Evolutionary conservation across 37 sponge, comb jelly and placozoan species (phyloP).

Genomic region (Dysidea cf. avara): DNA sequence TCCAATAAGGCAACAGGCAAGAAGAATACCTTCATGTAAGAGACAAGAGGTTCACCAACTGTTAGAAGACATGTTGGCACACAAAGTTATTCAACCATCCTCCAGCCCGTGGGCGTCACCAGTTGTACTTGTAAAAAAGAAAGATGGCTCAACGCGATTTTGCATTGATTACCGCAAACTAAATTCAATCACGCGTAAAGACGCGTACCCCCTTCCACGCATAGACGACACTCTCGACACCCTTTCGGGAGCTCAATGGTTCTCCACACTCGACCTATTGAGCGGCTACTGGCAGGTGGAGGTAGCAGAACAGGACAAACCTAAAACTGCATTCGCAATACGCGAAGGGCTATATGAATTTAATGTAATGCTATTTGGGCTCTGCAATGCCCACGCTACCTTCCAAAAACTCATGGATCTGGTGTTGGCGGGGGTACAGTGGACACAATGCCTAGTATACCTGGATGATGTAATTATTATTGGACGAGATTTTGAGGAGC

Average conservation of each 20-base stretch:
- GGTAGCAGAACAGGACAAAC: constrained; percentile 12
- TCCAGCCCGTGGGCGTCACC: constrained; percentile 35
- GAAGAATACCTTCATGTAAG: constrained; percentile 29
- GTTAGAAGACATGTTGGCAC: constrained; percentile 33
- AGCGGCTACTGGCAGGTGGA: constrained; percentile 43
- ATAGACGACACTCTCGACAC: constrained; percentile 34
- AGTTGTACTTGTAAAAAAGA: constrained; percentile 36
- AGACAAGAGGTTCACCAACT: constrained; percentile 17
- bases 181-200: constrained; percentile 39
- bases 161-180: constrained; percentile 51
- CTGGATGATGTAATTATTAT: constrained; percentile 19
- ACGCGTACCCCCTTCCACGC: constrained; percentile 46
- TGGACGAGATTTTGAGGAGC: constrained; percentile 12
- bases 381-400: constrained; percentile 29
- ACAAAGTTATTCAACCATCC: constrained; percentile 17
- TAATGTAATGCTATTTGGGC: constrained; percentile 36
- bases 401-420: constrained; percentile 26
- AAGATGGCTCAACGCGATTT: constrained; percentile 40
- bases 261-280: constrained; percentile 37
- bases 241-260: constrained; percentile 37
- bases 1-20: constrained; percentile 31
- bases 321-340: constrained; percentile 38
- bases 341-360: constrained; percentile 22
- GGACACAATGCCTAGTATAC: constrained; percentile 11
- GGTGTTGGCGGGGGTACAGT: constrained; percentile 17